These are phyloP conservation scores for Campoplex nolae DNA, from an alignment of 2,888 invertebrate species.

Conservation along the genomic window DNA sequence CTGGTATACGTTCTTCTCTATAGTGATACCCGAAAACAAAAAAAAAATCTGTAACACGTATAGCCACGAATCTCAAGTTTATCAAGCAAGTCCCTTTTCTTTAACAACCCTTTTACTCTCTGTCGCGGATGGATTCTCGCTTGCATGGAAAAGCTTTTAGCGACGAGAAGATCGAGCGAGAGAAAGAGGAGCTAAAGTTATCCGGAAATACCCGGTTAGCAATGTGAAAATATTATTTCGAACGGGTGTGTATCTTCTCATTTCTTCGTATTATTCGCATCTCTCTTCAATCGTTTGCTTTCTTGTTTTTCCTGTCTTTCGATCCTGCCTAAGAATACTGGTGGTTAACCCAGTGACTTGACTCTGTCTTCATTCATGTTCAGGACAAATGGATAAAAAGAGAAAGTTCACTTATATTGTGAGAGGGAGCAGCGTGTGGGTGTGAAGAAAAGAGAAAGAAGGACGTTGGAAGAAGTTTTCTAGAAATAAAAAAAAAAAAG, in stretches of 20 bases:
- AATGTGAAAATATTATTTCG: slow-evolving; percentile 67
- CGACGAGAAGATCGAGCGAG: neutral
- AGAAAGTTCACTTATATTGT: neutral
- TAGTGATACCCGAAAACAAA: neutral
- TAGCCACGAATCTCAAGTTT: slow-evolving; percentile 53
- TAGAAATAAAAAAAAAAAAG: slow-evolving; percentile 76
- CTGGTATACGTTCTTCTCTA: slow-evolving; percentile 5
- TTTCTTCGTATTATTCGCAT: neutral
- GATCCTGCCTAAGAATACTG: slow-evolving; percentile 15
- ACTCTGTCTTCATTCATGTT: slow-evolving; percentile 9
- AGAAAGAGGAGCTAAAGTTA: neutral
- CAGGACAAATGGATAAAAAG: slow-evolving; percentile 26
- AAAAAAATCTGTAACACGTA: slow-evolving; percentile 8
- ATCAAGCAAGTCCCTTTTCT: slow-evolving; percentile 14
- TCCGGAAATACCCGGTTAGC: slow-evolving; percentile 56
- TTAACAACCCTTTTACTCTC: slow-evolving; percentile 23
- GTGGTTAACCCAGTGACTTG: slow-evolving; percentile 63
- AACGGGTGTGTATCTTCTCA: slow-evolving; percentile 47
- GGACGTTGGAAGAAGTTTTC: slow-evolving; percentile 72
- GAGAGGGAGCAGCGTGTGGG: slow-evolving; percentile 6
- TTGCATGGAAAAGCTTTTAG: slow-evolving; percentile 71
- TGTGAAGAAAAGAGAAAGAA: slow-evolving; percentile 30
- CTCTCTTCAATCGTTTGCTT: neutral
- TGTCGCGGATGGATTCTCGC: slow-evolving; percentile 51
- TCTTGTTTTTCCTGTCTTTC: neutral